Percentiles rank a stretch among this genome's conserved stretches.
phyloP scores from a whole-genome alignment of 2,888 invertebrate species.

The Nasonia oneida region DNA sequence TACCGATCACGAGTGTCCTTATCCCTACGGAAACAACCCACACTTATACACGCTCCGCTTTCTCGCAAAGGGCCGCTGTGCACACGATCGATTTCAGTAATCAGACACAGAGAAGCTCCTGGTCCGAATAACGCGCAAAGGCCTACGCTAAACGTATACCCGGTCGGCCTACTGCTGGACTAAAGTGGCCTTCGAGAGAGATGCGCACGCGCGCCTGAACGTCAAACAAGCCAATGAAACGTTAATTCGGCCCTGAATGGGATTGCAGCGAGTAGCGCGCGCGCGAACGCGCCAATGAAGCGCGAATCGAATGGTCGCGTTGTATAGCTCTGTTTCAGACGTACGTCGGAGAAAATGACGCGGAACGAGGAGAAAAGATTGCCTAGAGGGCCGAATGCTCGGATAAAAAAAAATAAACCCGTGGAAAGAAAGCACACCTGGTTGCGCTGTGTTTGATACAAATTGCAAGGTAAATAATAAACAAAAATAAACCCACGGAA shows the following conservation, averaged over 20 bases:
- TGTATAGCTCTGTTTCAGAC: neutral
- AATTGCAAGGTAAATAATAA: too few species aligned
- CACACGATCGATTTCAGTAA: constrained; percentile 3
- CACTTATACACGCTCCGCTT: neutral
- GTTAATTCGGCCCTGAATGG: constrained; percentile 35
- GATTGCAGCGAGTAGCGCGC: neutral
- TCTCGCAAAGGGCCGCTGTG: neutral
- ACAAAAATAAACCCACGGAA: neutral
- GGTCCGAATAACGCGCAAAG: neutral
- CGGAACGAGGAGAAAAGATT: neutral
- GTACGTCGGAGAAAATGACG: constrained; percentile 2
- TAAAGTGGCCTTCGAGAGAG: constrained; percentile 6
- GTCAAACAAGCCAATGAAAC: constrained; percentile 43
- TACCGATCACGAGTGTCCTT: neutral
- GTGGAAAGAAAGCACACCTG: too few species aligned
- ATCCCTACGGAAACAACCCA: neutral
- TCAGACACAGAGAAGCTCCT: neutral
- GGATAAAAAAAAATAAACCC: neutral
- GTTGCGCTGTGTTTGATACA: too few species aligned
- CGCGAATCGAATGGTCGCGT: constrained; percentile 31
- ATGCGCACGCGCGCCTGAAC: neutral
- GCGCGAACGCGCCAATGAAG: constrained; percentile 18
- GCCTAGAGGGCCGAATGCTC: neutral
- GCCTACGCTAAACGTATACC: neutral
- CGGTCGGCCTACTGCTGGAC: neutral